These are phyloP conservation scores for Ostrea edulis DNA, from an alignment of 1,140 invertebrate species.

Conservation along the genomic window DNA sequence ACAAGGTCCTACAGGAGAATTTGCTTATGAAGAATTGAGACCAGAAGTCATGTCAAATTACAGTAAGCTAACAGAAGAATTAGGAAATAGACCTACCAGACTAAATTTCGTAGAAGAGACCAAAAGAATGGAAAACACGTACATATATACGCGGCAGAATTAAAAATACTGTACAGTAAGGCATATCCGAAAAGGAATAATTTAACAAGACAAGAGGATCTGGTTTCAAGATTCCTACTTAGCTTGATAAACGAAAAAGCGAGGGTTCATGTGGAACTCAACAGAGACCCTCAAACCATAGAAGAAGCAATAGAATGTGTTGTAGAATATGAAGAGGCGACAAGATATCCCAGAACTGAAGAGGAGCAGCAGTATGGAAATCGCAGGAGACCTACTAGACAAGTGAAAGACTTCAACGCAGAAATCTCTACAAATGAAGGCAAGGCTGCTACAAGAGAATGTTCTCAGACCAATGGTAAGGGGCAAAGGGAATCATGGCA, in stretches of 20 bases:
- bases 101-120: slow-evolving; percentile 50
- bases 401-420: too few species aligned
- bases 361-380: background rate
- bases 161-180: slow-evolving; percentile 51
- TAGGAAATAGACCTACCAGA: slow-evolving; percentile 45
- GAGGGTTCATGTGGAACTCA: slow-evolving; percentile 47
- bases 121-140: slow-evolving; percentile 45
- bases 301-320: slow-evolving; percentile 45
- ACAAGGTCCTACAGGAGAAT: slow-evolving; percentile 55
- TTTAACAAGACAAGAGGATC: slow-evolving; percentile 54
- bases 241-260: slow-evolving; percentile 49
- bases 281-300: too few species aligned
- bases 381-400: background rate
- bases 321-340: slow-evolving; percentile 37
- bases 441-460: background rate
- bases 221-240: slow-evolving; percentile 45
- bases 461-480: background rate
- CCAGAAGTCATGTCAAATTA: too few species aligned
- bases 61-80: slow-evolving; percentile 45
- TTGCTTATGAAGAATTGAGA: slow-evolving; percentile 52
- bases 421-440: background rate
- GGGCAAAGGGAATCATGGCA: background rate
- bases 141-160: slow-evolving; percentile 54
- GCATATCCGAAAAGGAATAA: too few species aligned
- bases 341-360: slow-evolving; percentile 3